Evolutionary conservation across 2,113 vertebrate genomes (phyloP).

Genomic region (Aptenodytes patagonicus): DNA sequence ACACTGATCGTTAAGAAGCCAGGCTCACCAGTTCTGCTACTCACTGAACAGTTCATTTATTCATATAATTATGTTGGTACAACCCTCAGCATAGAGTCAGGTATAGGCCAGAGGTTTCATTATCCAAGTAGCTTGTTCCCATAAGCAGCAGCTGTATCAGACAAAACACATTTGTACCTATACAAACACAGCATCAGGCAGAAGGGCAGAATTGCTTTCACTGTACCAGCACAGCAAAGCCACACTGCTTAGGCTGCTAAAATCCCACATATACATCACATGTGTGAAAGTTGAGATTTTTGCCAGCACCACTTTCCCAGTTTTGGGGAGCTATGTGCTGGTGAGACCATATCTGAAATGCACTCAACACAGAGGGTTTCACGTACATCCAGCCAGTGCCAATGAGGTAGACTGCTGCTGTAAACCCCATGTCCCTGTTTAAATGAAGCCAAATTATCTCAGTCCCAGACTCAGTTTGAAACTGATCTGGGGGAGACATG

Average conservation of each 20-base stretch:
- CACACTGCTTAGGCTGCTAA: not conserved
- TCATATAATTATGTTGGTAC: not conserved
- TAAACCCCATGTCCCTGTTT: fast-evolving
- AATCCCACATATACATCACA: not conserved
- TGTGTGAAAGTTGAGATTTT: fast-evolving
- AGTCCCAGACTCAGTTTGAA: not conserved
- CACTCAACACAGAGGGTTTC: not conserved
- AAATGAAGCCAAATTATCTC: not conserved
- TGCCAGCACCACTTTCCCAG: not conserved
- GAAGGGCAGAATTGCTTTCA: not conserved
- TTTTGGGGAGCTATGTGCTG: not conserved
- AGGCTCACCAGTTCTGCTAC: not conserved
- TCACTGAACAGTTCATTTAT: not conserved
- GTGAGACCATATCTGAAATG: fast-evolving
- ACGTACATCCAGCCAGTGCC: fast-evolving
- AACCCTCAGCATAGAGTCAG: not conserved
- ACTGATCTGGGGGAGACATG: not conserved
- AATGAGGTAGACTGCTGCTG: not conserved
- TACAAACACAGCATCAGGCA: not conserved
- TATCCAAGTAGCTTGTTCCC: not conserved
- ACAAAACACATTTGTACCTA: not conserved
- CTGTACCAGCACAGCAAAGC: not conserved
- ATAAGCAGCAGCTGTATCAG: not conserved
- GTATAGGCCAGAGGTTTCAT: not conserved
- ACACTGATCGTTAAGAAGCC: not conserved